phyloP scores from a whole-genome alignment of 2,888 invertebrate genomes.

The Pycnomerus fuliginosus region DNA sequence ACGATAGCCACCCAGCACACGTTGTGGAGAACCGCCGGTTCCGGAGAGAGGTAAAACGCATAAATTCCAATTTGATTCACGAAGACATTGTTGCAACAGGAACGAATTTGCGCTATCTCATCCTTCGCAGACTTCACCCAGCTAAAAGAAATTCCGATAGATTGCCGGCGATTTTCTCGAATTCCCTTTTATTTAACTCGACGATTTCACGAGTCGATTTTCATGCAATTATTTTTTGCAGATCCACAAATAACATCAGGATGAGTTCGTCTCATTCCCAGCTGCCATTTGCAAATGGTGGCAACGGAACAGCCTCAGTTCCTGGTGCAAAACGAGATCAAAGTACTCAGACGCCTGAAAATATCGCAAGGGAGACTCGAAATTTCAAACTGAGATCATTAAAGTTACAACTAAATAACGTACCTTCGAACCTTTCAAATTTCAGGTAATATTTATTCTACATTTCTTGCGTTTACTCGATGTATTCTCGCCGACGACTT shows the following conservation, averaged over 20 bases:
- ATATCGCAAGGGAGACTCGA: slow-evolving; percentile 68
- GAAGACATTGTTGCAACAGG: neutral
- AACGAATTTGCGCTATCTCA: no score
- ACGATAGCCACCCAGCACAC: slow-evolving; percentile 40
- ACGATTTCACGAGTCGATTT: neutral
- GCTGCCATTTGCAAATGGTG: slow-evolving; percentile 61
- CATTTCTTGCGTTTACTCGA: no score
- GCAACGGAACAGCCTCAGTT: slow-evolving; percentile 29
- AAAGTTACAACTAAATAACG: slow-evolving; percentile 63
- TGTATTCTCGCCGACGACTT: no score
- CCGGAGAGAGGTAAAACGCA: slow-evolving; percentile 44
- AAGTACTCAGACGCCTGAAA: slow-evolving; percentile 70
- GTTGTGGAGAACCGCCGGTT: slow-evolving; percentile 51
- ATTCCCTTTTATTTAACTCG: no score
- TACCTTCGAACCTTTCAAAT: slow-evolving; percentile 60
- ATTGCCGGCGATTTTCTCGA: no score
- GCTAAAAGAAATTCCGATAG: no score
- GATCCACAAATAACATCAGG: slow-evolving; percentile 54
- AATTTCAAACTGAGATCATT: slow-evolving; percentile 61
- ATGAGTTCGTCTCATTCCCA: slow-evolving; percentile 61
- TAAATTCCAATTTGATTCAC: neutral
- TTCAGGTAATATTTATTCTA: no score
- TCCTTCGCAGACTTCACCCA: no score
- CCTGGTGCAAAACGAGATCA: slow-evolving; percentile 60
- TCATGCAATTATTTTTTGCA: slow-evolving; percentile 10